Conservation (phyloP, 2,113 vertebrate species). For the Rhipidura dahli region DNA sequence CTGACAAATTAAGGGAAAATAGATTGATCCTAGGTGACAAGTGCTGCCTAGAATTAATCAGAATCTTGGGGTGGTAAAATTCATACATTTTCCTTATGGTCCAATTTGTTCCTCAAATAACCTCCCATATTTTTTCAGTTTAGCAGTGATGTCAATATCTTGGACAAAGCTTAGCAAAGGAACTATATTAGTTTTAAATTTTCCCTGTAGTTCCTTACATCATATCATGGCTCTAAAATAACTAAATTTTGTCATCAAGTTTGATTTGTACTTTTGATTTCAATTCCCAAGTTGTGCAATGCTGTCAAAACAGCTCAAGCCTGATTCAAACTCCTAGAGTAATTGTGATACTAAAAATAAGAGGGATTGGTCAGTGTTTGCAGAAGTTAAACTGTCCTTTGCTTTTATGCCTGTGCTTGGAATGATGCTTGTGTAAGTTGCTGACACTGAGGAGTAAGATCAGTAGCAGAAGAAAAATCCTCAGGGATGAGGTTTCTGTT, state of each 20-base stretch:
- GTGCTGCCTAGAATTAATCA: neutral
- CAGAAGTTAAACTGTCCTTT: neutral
- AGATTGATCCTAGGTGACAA: neutral
- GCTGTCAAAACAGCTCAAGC: neutral
- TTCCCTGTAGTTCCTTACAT: neutral
- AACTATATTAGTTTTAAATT: neutral
- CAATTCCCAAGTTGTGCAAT: neutral
- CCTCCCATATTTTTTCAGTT: neutral
- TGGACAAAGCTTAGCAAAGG: neutral
- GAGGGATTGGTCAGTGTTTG: neutral
- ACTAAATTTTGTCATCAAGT: neutral
- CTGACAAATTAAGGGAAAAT: neutral
- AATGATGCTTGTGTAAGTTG: neutral
- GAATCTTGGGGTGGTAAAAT: neutral
- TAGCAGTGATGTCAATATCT: neutral
- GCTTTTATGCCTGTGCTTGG: neutral
- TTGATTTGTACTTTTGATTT: conserved; percentile 2
- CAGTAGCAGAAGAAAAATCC: neutral
- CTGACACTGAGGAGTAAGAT: neutral
- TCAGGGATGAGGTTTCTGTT: neutral
- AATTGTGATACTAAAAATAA: neutral
- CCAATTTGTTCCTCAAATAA: neutral
- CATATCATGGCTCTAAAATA: neutral
- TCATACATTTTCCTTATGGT: neutral
- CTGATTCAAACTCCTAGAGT: neutral